These are phyloP conservation scores for Camponotus floridanus DNA, from an alignment of 1,140 invertebrate genomes.

Conservation along the genomic window DNA sequence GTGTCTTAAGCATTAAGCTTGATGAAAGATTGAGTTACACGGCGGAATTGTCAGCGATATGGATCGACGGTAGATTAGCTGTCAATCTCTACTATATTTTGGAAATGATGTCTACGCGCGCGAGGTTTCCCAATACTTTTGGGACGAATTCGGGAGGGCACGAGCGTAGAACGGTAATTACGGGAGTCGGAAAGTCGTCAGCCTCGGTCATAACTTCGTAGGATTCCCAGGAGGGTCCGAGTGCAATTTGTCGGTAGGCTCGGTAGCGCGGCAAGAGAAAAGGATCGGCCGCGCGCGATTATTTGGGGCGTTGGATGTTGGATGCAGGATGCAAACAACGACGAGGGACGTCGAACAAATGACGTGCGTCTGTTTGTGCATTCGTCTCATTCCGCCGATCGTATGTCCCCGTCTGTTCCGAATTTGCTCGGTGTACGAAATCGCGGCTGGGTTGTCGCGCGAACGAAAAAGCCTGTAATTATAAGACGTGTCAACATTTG, in stretches of 20 bases:
- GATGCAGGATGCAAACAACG: conserved; percentile 79
- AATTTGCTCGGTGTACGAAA: conserved; percentile 37
- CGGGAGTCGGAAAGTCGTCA: conserved; percentile 81
- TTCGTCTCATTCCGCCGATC: conserved; percentile 73
- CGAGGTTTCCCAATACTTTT: conserved; percentile 72
- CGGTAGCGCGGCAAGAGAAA: conserved; percentile 71
- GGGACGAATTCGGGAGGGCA: conserved; percentile 73
- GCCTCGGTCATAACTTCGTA: conserved; percentile 81
- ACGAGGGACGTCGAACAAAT: conserved; percentile 77
- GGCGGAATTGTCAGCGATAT: conserved; percentile 39
- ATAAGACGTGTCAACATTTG: conserved; percentile 34
- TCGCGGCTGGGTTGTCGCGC: conserved; percentile 28
- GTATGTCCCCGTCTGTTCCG: conserved; percentile 58
- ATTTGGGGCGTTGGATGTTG: conserved; percentile 78
- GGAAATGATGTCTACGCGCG: conserved; percentile 50
- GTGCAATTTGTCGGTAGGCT: conserved; percentile 82
- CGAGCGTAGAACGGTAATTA: conserved; percentile 82
- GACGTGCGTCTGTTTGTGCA: conserved; percentile 75
- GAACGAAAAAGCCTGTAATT: conserved; percentile 12
- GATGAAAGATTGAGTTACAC: conserved; percentile 22
- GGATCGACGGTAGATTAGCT: conserved; percentile 39
- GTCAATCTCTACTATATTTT: conserved; percentile 61
- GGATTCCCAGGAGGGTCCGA: conserved; percentile 76
- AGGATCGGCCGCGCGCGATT: conserved; percentile 78
- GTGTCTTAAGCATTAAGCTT: conserved; percentile 25